Evolutionary conservation across 2,113 vertebrate genomes (phyloP), one percentile per base, ranked within the genome.

Genomic region (Galeopterus variegatus): DNA sequence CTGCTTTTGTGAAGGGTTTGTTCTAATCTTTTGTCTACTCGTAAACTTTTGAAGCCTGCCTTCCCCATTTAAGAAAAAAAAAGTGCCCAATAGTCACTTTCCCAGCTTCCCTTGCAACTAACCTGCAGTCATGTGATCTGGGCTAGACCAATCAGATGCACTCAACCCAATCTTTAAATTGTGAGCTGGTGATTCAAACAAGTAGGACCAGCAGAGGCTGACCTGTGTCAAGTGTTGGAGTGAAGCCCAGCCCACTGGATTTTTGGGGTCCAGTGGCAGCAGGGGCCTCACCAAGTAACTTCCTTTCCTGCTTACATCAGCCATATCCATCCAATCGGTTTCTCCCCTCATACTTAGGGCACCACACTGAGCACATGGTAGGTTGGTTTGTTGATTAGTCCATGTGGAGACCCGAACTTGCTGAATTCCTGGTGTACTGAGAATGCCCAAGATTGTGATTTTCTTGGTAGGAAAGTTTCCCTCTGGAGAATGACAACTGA

Each of bases 291-390:
- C 31, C 14, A 28, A 33, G 48, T 19, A 10, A 28, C 14, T 54
- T 33, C n/a, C 67, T 76, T 28, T 64, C 24, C 50, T 48, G 26
- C 52, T 64, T 41, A 17, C 1, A 4, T 23, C 8, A 18, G 41
- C 11, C 28, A 73, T 5, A 1, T 21, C 36, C 10, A 6, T 14
- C 0, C 4, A 72, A 3, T 52, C 14, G 0, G 1, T 28, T 11
- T 58, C 62, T 19, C 5, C 23, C 21, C 67, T 87, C 2, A 0
- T 2, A 6, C 14, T 80, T 26, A 12, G 11, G 41, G 23, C 52
- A 62, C 8, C 33, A 58, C 52, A 7, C 0, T 11, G n/a, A 75
- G 50, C 5, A 9, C 6, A 2, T 1, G 3, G 41, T 2, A 69
- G 72, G 26, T 28, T 56, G 79, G 17, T 24, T 56, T 58, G 36